phyloP scores from a whole-genome alignment of 2,113 vertebrate genomes.

The Bufo bufo region DNA sequence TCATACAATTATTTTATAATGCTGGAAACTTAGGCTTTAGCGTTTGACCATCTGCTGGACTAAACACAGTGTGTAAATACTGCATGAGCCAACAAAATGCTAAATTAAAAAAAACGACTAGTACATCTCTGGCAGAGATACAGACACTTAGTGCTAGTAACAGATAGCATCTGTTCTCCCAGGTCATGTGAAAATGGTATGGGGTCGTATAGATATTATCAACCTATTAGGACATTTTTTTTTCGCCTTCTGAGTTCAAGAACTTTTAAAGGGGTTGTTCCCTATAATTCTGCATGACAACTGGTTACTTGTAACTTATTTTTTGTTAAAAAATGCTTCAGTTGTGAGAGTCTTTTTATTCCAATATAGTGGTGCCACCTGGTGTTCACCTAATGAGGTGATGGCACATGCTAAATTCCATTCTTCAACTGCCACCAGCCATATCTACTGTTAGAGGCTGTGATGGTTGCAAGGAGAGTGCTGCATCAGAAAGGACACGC shows the following conservation, averaged over 20 bases:
- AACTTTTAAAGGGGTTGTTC: background rate
- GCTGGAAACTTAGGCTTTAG: background rate
- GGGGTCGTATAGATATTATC: background rate
- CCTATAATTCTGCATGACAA: too few species aligned
- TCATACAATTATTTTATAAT: background rate
- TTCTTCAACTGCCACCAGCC: too few species aligned
- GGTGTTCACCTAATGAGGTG: too few species aligned
- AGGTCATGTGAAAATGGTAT: constrained; percentile 27
- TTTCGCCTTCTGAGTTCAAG: background rate
- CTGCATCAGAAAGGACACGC: too few species aligned
- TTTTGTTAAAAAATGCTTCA: too few species aligned
- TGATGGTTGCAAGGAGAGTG: too few species aligned
- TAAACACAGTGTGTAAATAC: background rate
- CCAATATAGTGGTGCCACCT: too few species aligned
- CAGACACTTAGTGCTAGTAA: constrained; percentile 33
- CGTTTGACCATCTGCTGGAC: background rate
- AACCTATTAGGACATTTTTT: background rate
- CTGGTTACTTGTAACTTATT: too few species aligned
- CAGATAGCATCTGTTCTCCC: constrained; percentile 22
- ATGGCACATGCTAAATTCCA: too few species aligned
- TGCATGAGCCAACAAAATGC: constrained; percentile 20
- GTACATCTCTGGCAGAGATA: constrained; percentile 23
- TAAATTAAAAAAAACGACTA: background rate
- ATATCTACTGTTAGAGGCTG: too few species aligned
- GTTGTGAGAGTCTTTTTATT: too few species aligned